Base-by-base conservation (phyloP, 2,113 vertebrate species). In the Bambusicola thoracicus region DNA sequence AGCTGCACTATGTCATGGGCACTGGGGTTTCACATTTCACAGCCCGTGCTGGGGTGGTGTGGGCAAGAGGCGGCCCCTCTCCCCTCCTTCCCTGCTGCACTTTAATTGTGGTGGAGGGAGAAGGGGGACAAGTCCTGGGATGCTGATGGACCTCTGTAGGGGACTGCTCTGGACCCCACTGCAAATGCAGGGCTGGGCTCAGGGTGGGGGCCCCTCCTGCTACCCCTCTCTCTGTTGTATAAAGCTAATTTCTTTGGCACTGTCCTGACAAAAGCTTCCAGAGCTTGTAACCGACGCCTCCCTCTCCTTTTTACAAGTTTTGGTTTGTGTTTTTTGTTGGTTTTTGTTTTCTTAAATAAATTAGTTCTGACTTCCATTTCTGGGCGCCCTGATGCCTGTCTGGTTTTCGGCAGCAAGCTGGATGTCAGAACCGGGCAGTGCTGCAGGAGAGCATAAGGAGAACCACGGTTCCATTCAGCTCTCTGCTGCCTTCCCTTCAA, bases 271-370 rank as follows among this genome's bases (percentile, higher is more conserved):
- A 94, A 87, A 97, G 97, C 97, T 97, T 97, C 94, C 87, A 87
- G 96, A 96, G 97, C 97, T 97, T 97, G 90, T 97, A 94, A 96
- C 43, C 81, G 29, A 92, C 94, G 93, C 89, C 89, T 69, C 55
- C 84, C 89, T 85, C 77, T 75, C 92, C 78, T 27, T 89, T 93
- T 83, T 75, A 85, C 53, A 59, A 93, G 90, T 89, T 81, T 83
- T 68, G 40, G 40, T 49, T 24, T 22, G 13, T 44, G 29, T 10
- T 56, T 36, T 13, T 53, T 9, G 51, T 53, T 29, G 27, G 40
- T 34, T 17, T 69, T 61, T 77, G 14, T 0, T 32, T 27, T 21
- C 91, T 85, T 76, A 93, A 98, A 97, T 98, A 98, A 98, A 98
- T 91, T 73, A 92, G 86, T 59, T 97, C 69, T 92, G 87, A 95